Base-by-base conservation (phyloP, 1,140 invertebrate species). In the Oryzaephilus surinamensis region DNA sequence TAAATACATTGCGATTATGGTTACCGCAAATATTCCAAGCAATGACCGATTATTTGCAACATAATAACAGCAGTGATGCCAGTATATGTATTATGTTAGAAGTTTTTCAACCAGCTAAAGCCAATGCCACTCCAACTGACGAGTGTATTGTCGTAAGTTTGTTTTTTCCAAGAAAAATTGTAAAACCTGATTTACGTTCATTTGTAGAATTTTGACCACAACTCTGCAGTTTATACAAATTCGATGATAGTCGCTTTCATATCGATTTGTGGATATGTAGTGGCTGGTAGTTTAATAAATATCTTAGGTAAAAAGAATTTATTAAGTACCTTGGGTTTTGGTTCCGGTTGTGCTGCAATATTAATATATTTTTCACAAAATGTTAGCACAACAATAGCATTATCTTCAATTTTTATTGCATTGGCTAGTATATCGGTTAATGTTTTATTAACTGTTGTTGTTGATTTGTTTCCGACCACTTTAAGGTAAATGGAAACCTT, bases 1-100 rank as follows among this genome's bases (percentile, higher is more conserved):
- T 57, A 17, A 74, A 73, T 45, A 71, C 69, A 0, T 44, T 71
- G 6, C 58, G 69, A 2, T 57, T 72, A 6, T 79, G 75, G 76
- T 69, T 76, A 36, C 76, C 76, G 0, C 73, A 76, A 46, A 62
- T 79, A 8, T 76, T 76, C 30, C 63, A 72, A 20, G 73, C 72
- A 2, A 57, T 71, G 30, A 60, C 61, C 46, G 34, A 60, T 21
- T 51, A 54, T 32, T 36, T 51, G 41, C 28, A 32, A 14, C 15
- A 36, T 12, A 33, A 52, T 43, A 29, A 40, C 6, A 27, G 34
- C 13, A 19, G 34, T 30, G 21, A 41, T 7, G 34, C 42, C 3
- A 40, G 33, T 18, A 42, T 59, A 17, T 55, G 57, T 40, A 41
- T 27, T 18, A 52, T 55, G 45, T 10, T 57, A 8, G 45, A 48